Base-by-base conservation (phyloP, 2,113 vertebrate genomes). In the Phalacrocorax brasilianus region DNA sequence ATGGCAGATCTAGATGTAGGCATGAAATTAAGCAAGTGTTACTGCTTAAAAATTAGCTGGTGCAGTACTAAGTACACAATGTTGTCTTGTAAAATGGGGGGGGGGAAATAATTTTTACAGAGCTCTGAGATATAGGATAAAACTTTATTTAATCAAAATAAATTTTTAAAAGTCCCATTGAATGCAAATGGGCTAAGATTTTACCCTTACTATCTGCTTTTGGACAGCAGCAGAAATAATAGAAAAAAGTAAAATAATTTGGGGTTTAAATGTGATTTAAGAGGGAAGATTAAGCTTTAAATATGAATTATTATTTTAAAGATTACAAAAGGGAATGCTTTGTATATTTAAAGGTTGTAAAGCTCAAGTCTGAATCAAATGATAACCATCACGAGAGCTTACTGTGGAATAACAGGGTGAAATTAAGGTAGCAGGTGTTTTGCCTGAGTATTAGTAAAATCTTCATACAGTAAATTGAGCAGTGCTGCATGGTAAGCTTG, bases 401-500 rank as follows among this genome's bases (percentile, higher is more conserved):
- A 44, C 23, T 6, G 15, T 49, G 23, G 68, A 85, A 33, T 52
- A 42, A 58, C 11, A 65, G 8, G 20, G 19, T 50, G 26, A 78
- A 85, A 75, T 61, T 50, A 45, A 74, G 24, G 14, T 42, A 70
- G 16, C 7, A 78, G 72, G 17, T 58, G 7, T 59, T 93, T 82
- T 87, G 20, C 24, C n/a, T 49, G 28, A 59, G 23, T 35, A 23
- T 47, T 33, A 76, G 33, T 30, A 70, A 85, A 72, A 47, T n/a
- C 56, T 81, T 50, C 4, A 3, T 66, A n/a, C 35, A 1, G 1
- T 66, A 55, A 62, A 38, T 9, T 58, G 32, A 58, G 45, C 50
- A 45, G 19, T 24, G 47, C 19, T 47, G 17, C 0, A 3, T 3
- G 1, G 65, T 85, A 90, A 90, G 6, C 17, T 83, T 4, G 0